These are phyloP conservation scores for Mellilla xanthometata DNA, from an alignment of 2,888 invertebrate genomes.

Conservation along the genomic window DNA sequence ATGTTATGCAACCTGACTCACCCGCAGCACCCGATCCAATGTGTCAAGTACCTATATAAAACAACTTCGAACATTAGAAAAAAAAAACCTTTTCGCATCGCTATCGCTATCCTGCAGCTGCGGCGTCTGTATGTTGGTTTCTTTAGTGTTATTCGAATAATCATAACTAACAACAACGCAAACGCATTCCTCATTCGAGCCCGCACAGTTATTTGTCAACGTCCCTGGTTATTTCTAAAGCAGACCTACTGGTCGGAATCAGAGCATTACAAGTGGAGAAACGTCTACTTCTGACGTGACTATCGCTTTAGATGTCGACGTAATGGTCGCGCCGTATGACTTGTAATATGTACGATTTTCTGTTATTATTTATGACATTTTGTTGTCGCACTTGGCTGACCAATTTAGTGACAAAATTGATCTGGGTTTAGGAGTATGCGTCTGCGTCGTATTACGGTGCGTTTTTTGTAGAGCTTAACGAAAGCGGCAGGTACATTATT, in stretches of 20 bases:
- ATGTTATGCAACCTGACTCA: no score
- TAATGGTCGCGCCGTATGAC: not conserved
- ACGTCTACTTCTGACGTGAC: constrained; percentile 10
- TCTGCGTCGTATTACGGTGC: no score
- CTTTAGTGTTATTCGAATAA: not conserved
- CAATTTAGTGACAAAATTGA: not conserved
- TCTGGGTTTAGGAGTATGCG: no score
- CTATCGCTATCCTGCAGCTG: no score
- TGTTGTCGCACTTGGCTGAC: not conserved
- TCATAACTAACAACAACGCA: constrained; percentile 10
- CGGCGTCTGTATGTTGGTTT: no score
- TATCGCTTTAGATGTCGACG: constrained; percentile 9
- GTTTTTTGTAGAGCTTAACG: no score
- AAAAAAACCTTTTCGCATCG: no score
- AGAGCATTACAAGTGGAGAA: constrained; percentile 32
- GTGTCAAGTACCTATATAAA: no score
- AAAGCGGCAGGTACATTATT: no score
- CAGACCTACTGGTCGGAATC: constrained; percentile 42
- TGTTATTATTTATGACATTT: constrained; percentile 9
- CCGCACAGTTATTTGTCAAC: constrained; percentile 51
- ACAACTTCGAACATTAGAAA: no score
- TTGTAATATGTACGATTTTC: constrained; percentile 9
- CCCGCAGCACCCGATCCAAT: no score
- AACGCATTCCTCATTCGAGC: constrained; percentile 40
- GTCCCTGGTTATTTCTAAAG: constrained; percentile 51